Base-by-base conservation (phyloP, 2,888 invertebrate species). In the Pandemis corylana region DNA sequence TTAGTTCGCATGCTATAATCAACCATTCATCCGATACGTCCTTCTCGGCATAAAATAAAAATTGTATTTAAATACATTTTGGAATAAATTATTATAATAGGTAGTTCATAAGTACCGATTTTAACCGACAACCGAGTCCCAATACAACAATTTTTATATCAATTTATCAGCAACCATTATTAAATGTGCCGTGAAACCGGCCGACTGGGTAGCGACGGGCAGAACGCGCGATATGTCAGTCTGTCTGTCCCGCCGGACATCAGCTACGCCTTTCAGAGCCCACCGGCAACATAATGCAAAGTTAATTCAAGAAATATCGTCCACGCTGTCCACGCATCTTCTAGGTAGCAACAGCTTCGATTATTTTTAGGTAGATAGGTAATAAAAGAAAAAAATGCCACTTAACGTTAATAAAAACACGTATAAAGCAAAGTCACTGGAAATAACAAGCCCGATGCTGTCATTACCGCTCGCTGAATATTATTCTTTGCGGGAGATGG, bases 211-310 rank as follows among this genome's bases (percentile, higher is more conserved):
- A 77, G 80, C 78, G 78, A 83, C 82, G 83, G 86, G 77, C 73
- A 71, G 77, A 77, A 77, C 80, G 77, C 80, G 68, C 65, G 71
- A 72, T 72, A 68, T 80, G 82, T 80, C 82, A 79, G 83, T 79
- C 83, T 76, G 75, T 81, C 81, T 80, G 78, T 80, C 79, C 69
- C 68, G 72, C 28, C 71, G 67, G 49, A 75, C 80, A 83, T 85
- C 82, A 77, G 85, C 84, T 81, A 86, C 86, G 87, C 85, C 83
- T 86, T 80, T 84, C 82, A 77, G 79, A 80, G 74, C 80, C 79
- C 77, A 77, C 76, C 76, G 78, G 68, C 80, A 76, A 74, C 75
- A 80, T 78, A 82, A 80, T 75, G 61, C 61, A 61, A 51, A 61
- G 51, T 74, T 66, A 66, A 74, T 70, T 69, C 56, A 62, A 53